Evolutionary conservation across 2,888 invertebrate species (phyloP).

Genomic region (Blastobasis adustella): DNA sequence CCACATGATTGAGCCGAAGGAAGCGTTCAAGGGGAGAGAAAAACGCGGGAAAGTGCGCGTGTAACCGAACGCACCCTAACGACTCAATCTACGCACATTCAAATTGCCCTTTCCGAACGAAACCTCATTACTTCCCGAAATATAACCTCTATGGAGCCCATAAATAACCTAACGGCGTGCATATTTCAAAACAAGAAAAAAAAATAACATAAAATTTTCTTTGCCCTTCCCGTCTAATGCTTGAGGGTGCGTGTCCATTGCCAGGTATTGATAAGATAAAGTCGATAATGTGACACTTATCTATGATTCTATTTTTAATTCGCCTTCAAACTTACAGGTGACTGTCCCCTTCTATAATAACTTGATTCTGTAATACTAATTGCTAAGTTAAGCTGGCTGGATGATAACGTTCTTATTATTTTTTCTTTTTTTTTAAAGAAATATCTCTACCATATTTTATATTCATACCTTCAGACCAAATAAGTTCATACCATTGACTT

Average conservation of each 20-base stretch:
- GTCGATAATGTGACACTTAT: too few relatives aligned
- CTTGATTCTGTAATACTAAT: too few relatives aligned
- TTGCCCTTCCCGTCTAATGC: conserved; percentile 66
- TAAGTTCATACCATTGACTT: too few relatives aligned
- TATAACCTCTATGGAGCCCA: conserved; percentile 71
- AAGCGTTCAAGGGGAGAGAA: conserved; percentile 25
- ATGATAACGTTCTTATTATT: too few relatives aligned
- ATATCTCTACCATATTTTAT: too few relatives aligned
- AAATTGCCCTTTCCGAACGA: conserved; percentile 73
- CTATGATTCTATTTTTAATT: too few relatives aligned
- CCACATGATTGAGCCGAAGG: conserved; percentile 10
- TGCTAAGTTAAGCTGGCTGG: too few relatives aligned
- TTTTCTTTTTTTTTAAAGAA: too few relatives aligned
- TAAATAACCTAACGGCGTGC: conserved; percentile 72
- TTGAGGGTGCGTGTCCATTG: conserved; percentile 41
- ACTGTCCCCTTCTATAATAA: too few relatives aligned
- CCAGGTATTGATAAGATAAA: background rate
- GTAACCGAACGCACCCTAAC: conserved; percentile 52
- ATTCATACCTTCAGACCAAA: too few relatives aligned
- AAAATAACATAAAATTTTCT: conserved; percentile 70
- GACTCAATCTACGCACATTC: conserved; percentile 72
- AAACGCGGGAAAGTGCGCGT: conserved; percentile 26
- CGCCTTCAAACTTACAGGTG: too few relatives aligned
- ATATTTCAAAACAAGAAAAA: conserved; percentile 74
- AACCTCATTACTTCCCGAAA: conserved; percentile 73